These are phyloP conservation scores for Siderastrea radians DNA, from an alignment of 92 coral and sea anemone genomes.

Conservation along the genomic window DNA sequence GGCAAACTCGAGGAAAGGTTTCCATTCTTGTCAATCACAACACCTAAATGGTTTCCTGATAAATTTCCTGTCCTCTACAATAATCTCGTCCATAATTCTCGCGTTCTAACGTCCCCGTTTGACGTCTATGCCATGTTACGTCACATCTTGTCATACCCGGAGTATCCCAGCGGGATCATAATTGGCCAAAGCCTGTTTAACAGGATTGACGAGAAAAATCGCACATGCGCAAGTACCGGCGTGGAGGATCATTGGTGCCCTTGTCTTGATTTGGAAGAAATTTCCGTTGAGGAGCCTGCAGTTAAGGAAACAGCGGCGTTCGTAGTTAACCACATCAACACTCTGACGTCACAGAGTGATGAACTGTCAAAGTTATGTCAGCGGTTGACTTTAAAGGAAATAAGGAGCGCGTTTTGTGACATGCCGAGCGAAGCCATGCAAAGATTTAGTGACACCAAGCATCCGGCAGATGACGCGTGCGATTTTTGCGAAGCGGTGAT, in stretches of 20 bases:
- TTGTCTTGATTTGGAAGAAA: no score
- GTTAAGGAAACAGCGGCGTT: slow-evolving; percentile 30
- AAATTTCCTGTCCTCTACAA: slow-evolving; percentile 54
- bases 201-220: slow-evolving; percentile 61
- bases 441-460: slow-evolving; percentile 58
- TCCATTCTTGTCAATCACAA: slow-evolving; percentile 69
- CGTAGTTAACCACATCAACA: slow-evolving; percentile 63
- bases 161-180: slow-evolving; percentile 60
- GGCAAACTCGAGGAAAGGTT: no score
- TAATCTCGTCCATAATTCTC: no score
- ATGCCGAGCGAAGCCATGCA: slow-evolving; percentile 78
- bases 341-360: slow-evolving; percentile 30
- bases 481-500: slow-evolving; percentile 70
- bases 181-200: slow-evolving; percentile 76
- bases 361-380: neutral
- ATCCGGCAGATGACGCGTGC: slow-evolving; percentile 39
- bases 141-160: slow-evolving; percentile 81
- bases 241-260: no score
- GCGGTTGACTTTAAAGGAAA: no score
- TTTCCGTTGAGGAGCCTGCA: no score
- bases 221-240: no score
- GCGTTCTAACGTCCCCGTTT: slow-evolving; percentile 78
- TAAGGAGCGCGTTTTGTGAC: no score
- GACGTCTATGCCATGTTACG: slow-evolving; percentile 84
- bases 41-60: slow-evolving; percentile 78